Base-by-base conservation (phyloP, 2,797 vertebrate genomes). In the Holocentrus rufus region DNA sequence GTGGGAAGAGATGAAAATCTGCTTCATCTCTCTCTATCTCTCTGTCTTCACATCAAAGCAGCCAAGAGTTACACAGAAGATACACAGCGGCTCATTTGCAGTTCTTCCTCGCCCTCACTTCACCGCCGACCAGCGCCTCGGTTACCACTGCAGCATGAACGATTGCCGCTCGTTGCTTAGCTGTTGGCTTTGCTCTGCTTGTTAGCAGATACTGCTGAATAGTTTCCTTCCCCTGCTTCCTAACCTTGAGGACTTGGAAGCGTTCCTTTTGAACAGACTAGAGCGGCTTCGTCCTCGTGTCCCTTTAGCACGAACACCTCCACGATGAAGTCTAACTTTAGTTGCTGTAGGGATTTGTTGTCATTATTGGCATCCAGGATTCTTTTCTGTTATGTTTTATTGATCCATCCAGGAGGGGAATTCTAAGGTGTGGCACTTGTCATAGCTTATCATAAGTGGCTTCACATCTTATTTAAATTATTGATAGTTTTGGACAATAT, bases 151-250 rank as follows among this genome's bases (percentile, higher is more conserved):
- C 67, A 68, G 69, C 42, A 17, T 20, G 4, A 76, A 49, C 1
- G 5, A 61, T 47, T 7, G 20, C 72, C 76, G 74, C 69, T 49
- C 59, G 72, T 63, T 60, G 69, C 64, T 66, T 57, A 75, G 74
- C 77, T 78, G 65, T 34, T 59, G 59, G 71, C 56, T 31, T 46
- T 13, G 57, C 46, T 65, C 44, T 65, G 39, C 54, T 57, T 69
- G 46, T 57, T 63, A 66, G 69, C 54, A 65, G 63, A 68, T 36
- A 59, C 20, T 31, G 63, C 79, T 83, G 79, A 83, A 74, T 71
- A 30, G 57, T 69, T 76, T 85, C 69, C 72, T 71, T 47, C 46
- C 31, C 49, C 68, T 27, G 13, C 56, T 52, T 74, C 77, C 62
- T 60, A 18, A 67, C 54, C 30, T 60, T 47, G 23, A 80, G 65